These are phyloP conservation scores for Polia nebulosa DNA, from an alignment of 2,888 invertebrate species.

Conservation along the genomic window DNA sequence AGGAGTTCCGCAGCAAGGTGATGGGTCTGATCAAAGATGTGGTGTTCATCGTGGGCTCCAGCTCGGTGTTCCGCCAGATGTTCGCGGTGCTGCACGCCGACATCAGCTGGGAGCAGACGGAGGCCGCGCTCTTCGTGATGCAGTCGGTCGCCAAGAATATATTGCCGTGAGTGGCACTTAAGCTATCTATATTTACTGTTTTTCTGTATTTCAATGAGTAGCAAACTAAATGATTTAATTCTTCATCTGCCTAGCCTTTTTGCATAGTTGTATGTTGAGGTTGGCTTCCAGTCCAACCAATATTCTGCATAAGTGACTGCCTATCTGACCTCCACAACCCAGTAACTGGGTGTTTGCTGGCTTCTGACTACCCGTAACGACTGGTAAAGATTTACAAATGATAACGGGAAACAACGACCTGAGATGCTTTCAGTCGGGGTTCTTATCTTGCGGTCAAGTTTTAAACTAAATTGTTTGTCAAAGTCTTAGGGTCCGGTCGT, in stretches of 20 bases:
- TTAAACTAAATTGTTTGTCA: background rate
- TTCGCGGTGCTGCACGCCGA: conserved; percentile 94
- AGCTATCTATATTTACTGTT: background rate
- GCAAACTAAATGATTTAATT: background rate
- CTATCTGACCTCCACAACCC: too few relatives aligned
- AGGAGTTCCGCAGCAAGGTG: conserved; percentile 96
- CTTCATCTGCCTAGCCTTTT: too few relatives aligned
- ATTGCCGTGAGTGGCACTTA: conserved; percentile 94
- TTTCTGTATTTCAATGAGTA: background rate
- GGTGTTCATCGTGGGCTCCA: conserved; percentile 98
- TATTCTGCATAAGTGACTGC: too few relatives aligned
- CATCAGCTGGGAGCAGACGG: conserved; percentile 97
- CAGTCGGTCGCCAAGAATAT: conserved; percentile 98
- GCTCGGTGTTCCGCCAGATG: conserved; percentile 98
- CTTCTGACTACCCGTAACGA: too few relatives aligned
- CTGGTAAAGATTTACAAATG: too few relatives aligned
- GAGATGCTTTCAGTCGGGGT: too few relatives aligned
- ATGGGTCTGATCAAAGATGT: conserved; percentile 99
- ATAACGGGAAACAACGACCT: too few relatives aligned
- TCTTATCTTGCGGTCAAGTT: background rate
- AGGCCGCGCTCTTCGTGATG: conserved; percentile 98
- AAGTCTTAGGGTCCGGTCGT: background rate
- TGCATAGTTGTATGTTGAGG: too few relatives aligned
- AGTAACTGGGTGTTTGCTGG: too few relatives aligned
- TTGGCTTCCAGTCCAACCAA: too few relatives aligned